These are phyloP conservation scores for Bubo scandiacus DNA, from an alignment of 2,113 vertebrate species.

Conservation along the genomic window DNA sequence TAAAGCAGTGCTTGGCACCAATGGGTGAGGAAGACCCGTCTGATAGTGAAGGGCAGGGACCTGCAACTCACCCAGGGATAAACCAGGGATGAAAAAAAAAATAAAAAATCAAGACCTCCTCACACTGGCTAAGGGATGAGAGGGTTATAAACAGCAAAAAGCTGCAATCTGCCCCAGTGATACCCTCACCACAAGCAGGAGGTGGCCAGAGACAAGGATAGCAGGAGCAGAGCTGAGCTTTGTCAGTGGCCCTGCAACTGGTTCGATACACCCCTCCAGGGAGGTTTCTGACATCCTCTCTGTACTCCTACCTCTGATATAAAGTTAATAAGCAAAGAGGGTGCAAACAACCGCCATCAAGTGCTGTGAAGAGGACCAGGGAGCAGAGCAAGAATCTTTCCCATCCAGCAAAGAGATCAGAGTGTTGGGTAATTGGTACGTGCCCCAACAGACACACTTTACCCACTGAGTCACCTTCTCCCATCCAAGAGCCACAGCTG, in stretches of 20 bases:
- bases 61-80: background rate
- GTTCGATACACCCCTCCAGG: background rate
- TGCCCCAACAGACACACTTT: background rate
- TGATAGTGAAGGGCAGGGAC: background rate
- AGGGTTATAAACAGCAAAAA: background rate
- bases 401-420: background rate
- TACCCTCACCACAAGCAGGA: background rate
- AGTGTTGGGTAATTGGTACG: fast-evolving
- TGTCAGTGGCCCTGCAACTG: background rate
- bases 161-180: background rate
- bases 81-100: background rate
- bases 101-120: background rate
- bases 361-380: background rate
- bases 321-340: background rate
- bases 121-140: background rate
- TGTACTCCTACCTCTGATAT: background rate
- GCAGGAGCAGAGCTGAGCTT: background rate
- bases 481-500: fast-evolving
- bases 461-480: fast-evolving
- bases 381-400: background rate
- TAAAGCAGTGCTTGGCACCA: background rate
- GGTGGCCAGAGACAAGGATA: background rate
- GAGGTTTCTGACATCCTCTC: background rate
- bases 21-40: background rate
- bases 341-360: background rate